phyloP scores from a whole-genome alignment of 2,113 vertebrate species.

The Balaeniceps rex region DNA sequence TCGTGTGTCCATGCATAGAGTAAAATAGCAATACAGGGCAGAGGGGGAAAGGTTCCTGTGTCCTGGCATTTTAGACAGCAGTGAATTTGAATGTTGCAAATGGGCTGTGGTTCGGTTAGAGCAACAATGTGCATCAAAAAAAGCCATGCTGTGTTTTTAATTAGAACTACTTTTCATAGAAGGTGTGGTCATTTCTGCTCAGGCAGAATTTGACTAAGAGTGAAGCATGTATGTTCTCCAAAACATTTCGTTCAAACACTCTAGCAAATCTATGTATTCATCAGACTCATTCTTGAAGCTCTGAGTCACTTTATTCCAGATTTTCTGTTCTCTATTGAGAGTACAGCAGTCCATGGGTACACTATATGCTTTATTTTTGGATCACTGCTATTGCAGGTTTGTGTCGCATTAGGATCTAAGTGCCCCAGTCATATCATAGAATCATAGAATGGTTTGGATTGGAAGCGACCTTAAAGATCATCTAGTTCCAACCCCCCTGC shows the following conservation, averaged over 20 bases:
- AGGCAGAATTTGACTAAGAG: background rate
- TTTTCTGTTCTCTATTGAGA: background rate
- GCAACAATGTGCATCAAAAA: slow-evolving; percentile 17
- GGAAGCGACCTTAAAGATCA: background rate
- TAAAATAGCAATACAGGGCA: background rate
- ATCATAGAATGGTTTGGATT: background rate
- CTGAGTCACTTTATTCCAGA: slow-evolving; percentile 15
- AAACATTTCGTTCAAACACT: background rate
- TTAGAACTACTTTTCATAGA: slow-evolving; percentile 44
- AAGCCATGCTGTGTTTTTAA: slow-evolving; percentile 27
- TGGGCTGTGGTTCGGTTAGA: background rate
- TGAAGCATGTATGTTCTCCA: background rate
- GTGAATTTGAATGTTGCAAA: background rate
- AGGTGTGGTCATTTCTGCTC: slow-evolving; percentile 48
- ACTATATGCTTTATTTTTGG: background rate
- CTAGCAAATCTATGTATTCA: background rate
- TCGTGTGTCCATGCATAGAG: background rate
- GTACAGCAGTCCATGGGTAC: background rate
- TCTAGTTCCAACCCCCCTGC: background rate
- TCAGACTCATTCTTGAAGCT: slow-evolving; percentile 10
- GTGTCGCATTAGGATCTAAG: background rate
- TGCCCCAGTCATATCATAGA: background rate
- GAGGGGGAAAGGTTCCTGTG: background rate
- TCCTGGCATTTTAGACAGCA: background rate
- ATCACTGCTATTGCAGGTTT: background rate